A percentile compares a stretch with the other conserved stretches of the same genome.
Evolutionary conservation across 2,888 invertebrate species (phyloP).

Genomic region (Athripsodes cinereus): DNA sequence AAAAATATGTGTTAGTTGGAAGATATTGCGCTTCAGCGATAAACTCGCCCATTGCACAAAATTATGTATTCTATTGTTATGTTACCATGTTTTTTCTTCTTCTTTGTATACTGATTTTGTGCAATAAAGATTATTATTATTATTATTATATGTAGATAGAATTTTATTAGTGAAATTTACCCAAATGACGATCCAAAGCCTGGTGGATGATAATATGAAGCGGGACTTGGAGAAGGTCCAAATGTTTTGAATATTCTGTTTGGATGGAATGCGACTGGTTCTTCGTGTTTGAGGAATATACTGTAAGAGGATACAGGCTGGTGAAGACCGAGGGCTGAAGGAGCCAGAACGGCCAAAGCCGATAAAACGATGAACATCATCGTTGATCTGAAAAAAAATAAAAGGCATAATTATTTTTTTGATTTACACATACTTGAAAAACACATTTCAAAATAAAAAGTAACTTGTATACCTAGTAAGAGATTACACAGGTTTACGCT

Average conservation of each 20-base stretch:
- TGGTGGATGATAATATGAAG: background rate
- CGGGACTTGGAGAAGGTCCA: background rate
- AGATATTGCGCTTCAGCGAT: too few relatives aligned
- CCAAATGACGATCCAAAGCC: slow-evolving; percentile 1
- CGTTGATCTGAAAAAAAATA: background rate
- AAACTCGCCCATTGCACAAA: too few relatives aligned
- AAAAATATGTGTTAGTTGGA: too few relatives aligned
- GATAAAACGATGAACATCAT: background rate
- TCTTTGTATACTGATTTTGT: too few relatives aligned
- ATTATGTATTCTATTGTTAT: too few relatives aligned
- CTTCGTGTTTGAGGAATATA: slow-evolving; percentile 24
- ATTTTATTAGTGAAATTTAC: too few relatives aligned
- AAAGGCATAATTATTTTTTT: background rate
- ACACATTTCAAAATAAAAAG: too few relatives aligned
- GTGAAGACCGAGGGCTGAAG: background rate
- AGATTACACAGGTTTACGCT: too few relatives aligned
- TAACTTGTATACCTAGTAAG: too few relatives aligned
- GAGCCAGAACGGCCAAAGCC: background rate
- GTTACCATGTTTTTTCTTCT: too few relatives aligned
- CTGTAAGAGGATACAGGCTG: slow-evolving; percentile 20
- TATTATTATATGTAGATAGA: too few relatives aligned
- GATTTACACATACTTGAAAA: background rate
- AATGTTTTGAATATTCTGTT: slow-evolving; percentile 35
- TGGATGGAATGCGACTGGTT: slow-evolving; percentile 32
- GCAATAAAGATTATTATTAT: too few relatives aligned